Evolutionary conservation across 2,797 vertebrate genomes (phyloP).

Genomic region (Danio kyathit): DNA sequence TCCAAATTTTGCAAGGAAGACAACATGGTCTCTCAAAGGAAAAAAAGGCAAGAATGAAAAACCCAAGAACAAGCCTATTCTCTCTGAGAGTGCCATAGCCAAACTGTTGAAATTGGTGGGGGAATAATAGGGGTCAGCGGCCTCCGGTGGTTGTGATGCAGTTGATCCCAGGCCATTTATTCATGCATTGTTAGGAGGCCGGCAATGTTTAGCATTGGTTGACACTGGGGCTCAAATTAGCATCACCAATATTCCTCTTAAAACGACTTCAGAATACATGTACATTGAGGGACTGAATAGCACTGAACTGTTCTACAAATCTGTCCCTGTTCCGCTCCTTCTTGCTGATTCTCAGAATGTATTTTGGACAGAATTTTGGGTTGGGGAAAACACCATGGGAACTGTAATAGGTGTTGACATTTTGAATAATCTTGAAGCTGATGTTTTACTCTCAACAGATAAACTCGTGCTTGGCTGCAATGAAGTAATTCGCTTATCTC

Average conservation of each 20-base stretch:
- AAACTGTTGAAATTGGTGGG: not conserved
- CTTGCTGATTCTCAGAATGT: not conserved
- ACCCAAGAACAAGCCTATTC: no score
- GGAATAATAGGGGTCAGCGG: not conserved
- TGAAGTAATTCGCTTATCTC: not conserved
- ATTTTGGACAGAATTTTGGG: not conserved
- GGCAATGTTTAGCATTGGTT: not conserved
- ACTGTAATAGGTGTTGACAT: constrained; percentile 7
- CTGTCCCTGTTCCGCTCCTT: not conserved
- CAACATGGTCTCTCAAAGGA: no score
- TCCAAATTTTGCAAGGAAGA: no score
- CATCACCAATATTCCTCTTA: not conserved
- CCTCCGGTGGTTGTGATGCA: not conserved
- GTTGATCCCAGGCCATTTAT: not conserved
- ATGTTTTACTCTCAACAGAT: not conserved
- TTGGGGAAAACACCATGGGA: no score
- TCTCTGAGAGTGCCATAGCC: not conserved
- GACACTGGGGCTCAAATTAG: not conserved
- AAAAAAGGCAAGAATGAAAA: no score
- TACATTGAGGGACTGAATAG: not conserved
- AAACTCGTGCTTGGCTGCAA: not conserved
- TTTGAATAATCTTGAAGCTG: not conserved
- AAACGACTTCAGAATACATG: not conserved
- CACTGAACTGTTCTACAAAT: not conserved
- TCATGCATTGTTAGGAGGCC: not conserved